phyloP scores from a whole-genome alignment of 2,888 invertebrate genomes.

The Enchytraeus crypticus region DNA sequence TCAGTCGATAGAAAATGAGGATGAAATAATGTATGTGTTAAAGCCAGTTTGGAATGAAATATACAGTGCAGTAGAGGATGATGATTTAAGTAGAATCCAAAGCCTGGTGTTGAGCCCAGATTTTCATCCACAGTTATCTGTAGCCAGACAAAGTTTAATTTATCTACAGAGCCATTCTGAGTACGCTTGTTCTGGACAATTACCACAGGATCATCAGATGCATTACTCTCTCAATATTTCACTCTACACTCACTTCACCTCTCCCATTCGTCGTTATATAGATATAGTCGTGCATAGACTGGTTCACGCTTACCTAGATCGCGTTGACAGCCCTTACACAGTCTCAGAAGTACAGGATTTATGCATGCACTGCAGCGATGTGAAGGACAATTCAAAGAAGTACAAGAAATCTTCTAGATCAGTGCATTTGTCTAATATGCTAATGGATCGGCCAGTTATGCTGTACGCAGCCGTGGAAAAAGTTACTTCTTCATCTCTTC shows the following conservation, averaged over 20 bases:
- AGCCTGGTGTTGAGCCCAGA: background rate
- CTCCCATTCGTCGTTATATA: conserved; percentile 35
- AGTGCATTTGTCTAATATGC: conserved; percentile 29
- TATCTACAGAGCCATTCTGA: conserved; percentile 27
- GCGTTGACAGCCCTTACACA: conserved; percentile 33
- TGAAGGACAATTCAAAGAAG: conserved; percentile 2
- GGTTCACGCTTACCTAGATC: conserved; percentile 31
- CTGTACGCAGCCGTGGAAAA: conserved; percentile 33
- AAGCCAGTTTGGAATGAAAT: conserved; percentile 6
- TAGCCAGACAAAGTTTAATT: conserved; percentile 31
- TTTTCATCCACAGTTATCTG: conserved; percentile 33
- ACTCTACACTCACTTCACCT: conserved; percentile 34
- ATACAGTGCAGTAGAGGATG: background rate
- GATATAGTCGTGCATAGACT: conserved; percentile 38
- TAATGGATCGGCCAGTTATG: conserved; percentile 30
- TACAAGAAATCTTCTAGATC: conserved; percentile 17
- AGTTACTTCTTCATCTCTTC: conserved; percentile 9
- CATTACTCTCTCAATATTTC: conserved; percentile 34
- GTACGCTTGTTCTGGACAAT: conserved; percentile 29
- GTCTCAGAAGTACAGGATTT: conserved; percentile 27
- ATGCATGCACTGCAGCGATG: conserved; percentile 22
- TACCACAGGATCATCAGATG: conserved; percentile 4
- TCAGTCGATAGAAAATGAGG: background rate
- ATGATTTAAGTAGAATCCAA: background rate
- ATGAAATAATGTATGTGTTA: conserved; percentile 3